These are phyloP conservation scores for Glyptemys insculpta DNA, from an alignment of 2,797 vertebrate genomes.

Conservation along the genomic window DNA sequence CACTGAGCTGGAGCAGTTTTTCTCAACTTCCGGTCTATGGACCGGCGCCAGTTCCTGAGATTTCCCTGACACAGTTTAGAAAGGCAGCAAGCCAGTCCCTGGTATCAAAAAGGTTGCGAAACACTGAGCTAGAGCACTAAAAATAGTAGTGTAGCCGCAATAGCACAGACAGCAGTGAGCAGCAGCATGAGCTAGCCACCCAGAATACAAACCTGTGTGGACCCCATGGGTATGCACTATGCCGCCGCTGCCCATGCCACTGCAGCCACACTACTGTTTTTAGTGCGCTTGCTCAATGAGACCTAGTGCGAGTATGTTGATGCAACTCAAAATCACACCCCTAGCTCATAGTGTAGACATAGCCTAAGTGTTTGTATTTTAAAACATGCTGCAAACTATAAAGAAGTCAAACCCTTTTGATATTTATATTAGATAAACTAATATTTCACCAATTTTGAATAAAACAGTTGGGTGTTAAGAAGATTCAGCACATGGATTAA, in stretches of 20 bases:
- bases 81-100: too few species aligned
- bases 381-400: slow-evolving; percentile 47
- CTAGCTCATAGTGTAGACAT: background rate
- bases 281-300: background rate
- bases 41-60: too few species aligned
- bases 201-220: background rate
- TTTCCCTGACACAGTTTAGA: too few species aligned
- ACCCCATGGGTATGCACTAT: background rate
- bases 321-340: background rate
- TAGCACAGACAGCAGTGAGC: background rate
- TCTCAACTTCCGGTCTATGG: too few species aligned
- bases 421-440: slow-evolving; percentile 35
- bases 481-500: slow-evolving; percentile 19
- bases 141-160: background rate
- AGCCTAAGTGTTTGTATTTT: slow-evolving; percentile 16
- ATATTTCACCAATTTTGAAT: slow-evolving; percentile 43
- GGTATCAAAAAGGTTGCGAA: too few species aligned
- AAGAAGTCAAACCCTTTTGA: slow-evolving; percentile 38
- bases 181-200: background rate
- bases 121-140: background rate
- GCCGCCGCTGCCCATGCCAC: background rate
- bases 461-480: slow-evolving; percentile 28
- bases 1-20: too few species aligned
- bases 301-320: background rate
- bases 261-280: background rate